Conservation (phyloP, 2,888 invertebrate genomes). For the Drosophila formosana region DNA sequence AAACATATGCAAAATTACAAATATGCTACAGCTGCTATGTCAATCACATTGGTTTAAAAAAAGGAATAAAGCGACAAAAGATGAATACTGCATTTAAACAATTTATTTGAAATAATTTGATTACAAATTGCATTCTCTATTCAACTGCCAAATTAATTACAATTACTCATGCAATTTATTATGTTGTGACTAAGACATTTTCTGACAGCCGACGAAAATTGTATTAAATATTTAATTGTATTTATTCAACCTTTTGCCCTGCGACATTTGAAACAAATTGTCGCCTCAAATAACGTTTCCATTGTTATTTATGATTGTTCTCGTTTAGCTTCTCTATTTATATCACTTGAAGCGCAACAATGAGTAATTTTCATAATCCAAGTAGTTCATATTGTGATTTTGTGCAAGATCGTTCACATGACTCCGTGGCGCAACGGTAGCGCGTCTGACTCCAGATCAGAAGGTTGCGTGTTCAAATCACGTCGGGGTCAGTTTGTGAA, state of each 20-base stretch:
- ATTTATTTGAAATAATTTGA: slow-evolving; percentile 60
- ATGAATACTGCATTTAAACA: slow-evolving; percentile 60
- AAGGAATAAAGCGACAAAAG: slow-evolving; percentile 53
- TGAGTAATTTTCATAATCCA: neutral
- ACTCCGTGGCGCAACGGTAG: slow-evolving; percentile 73
- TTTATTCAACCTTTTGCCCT: slow-evolving; percentile 17
- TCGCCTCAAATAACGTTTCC: neutral
- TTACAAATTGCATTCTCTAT: slow-evolving; percentile 14
- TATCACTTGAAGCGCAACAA: neutral
- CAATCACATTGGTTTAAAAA: slow-evolving; percentile 55
- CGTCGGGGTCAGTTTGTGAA: slow-evolving; percentile 59
- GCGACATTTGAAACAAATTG: slow-evolving; percentile 31
- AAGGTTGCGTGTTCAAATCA: slow-evolving; percentile 73
- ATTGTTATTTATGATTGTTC: slow-evolving; percentile 16
- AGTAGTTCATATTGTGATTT: slow-evolving; percentile 4
- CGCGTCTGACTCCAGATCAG: slow-evolving; percentile 73
- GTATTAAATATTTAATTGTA: slow-evolving; percentile 47
- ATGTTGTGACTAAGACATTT: slow-evolving; percentile 57
- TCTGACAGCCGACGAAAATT: slow-evolving; percentile 65
- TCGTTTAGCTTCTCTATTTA: slow-evolving; percentile 12
- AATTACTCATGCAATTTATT: slow-evolving; percentile 38
- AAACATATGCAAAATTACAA: slow-evolving; percentile 5
- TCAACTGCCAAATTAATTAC: slow-evolving; percentile 50
- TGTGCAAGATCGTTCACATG: slow-evolving; percentile 44
- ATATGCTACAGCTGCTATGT: slow-evolving; percentile 63